Base-by-base conservation (phyloP, 1,140 invertebrate species). In the Orius insidiosus region DNA sequence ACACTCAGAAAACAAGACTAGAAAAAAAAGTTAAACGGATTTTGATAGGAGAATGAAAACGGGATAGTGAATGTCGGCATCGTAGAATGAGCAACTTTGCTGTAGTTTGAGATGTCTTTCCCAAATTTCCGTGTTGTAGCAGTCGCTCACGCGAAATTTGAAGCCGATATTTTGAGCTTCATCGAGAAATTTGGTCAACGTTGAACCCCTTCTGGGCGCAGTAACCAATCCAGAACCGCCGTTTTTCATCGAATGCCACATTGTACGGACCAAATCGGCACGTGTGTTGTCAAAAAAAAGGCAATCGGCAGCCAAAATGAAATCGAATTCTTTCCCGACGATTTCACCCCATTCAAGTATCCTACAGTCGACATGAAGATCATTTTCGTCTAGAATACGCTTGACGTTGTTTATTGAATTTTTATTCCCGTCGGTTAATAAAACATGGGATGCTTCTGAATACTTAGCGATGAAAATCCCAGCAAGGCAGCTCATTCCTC, bases 401-500 rank as follows among this genome's bases (percentile, higher is more conserved):
- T 68, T 59, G 2, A 81, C 79, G 64, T 86, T 87, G 54, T 81
- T 72, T 11, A 87, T 71, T 44, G 79, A 80, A 19, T 72, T 68
- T 53, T 70, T 68, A 62, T 88, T 87, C 11, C 84, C 84, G 60
- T 88, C 84, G 7, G 83, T 85, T 3, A 86, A 62, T 36, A 70
- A 68, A 6, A 82, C 74, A 5, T 59, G 58, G 45, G 62, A 63
- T 0, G 76, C 68, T 31, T 62, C 56, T 40, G 70, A 70, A 54
- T 78, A 78, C 55, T 79, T 79, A 54, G 79, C 78, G 51, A 76
- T 67, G 52, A 82, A 69, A 1, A 88, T 60, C 2, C 83, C 84
- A 6, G 82, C 80, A 30, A 89, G 60, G 54, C 81, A 85, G 34
- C 82, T 85, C 79, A 89, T 87, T 0, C 85, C 85, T 8, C 83